These are phyloP conservation scores for Mus spicilegus DNA, from an alignment of 2,113 vertebrate species.

Conservation along the genomic window DNA sequence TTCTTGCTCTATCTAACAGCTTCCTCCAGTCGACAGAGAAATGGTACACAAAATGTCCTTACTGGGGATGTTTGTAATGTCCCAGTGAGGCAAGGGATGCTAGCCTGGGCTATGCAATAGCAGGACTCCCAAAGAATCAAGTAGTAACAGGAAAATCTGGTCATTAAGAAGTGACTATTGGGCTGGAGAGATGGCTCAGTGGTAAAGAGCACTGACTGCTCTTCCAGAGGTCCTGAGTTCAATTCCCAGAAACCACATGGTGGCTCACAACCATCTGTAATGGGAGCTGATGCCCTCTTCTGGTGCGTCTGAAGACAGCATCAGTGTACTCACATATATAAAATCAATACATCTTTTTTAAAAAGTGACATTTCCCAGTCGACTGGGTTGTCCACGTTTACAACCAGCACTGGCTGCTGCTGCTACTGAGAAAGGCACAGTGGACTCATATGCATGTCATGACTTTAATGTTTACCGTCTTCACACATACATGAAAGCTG, in stretches of 20 bases:
- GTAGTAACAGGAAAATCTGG: neutral
- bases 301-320: no score
- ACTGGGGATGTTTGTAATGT: neutral
- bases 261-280: no score
- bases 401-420: constrained; percentile 57
- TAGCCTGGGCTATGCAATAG: neutral
- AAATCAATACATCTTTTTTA: neutral
- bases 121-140: neutral
- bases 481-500: constrained; percentile 94
- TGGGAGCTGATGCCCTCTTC: no score
- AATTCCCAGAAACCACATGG: no score
- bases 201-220: no score
- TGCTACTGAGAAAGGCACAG: constrained; percentile 74
- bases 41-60: neutral
- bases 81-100: neutral
- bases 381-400: neutral
- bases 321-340: no score
- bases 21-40: neutral
- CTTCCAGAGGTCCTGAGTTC: no score
- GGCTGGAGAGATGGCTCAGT: no score
- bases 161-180: neutral
- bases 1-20: neutral
- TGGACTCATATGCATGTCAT: constrained; percentile 87
- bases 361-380: neutral
- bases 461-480: constrained; percentile 96